Evolutionary conservation across 2,113 vertebrate species (phyloP), one percentile per base, ranked within the genome.

Genomic region (Hemichromis elongatus): DNA sequence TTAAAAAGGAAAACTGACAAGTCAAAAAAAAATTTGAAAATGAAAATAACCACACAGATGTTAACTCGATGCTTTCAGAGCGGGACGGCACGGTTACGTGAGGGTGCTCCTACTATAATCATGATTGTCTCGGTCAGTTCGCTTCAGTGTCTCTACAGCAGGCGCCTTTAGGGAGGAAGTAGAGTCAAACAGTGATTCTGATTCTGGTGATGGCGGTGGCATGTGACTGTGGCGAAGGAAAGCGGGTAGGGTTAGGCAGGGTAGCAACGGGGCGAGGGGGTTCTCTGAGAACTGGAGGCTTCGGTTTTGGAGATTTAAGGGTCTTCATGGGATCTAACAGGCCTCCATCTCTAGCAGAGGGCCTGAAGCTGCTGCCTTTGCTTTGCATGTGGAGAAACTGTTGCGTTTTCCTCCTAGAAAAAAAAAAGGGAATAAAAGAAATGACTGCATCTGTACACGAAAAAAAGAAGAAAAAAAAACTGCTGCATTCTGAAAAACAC

Each of bases 291-390:
- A 90, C 73, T 63, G 93, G 95, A 95, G 93, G 92, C 90, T 89
- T 93, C 75, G 75, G 91, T 82, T 92, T 89, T 90, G 87, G 92
- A 88, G 85, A 83, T 92, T 90, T 93, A 94, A 96, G 93, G 93
- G 95, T 94, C 93, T 94, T 92, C 83, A 81, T 93, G 91, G 92
- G 90, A 93, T 93, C 97, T 97, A 99, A 95, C 98, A 99, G 97
- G 99, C 98, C 97, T 99, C 98, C 99, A 98, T 99, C 97, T 99
- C 98, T 90, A 98, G 97, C 95, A 98, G 97, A 94, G 98, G 97
- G 95, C 97, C 98, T 86, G 97, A 96, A 96, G 98, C 96, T 91
- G 97, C 97, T 92, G 98, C 96, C 97, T 99, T 99, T 89, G 97
- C 96, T 97, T 98, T 99, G 97, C 98, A 99, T 78, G 97, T 97